Evolutionary conservation across 1,140 invertebrate species (phyloP), one percentile per base, ranked within the genome.

Genomic region (Apis cerana): DNA sequence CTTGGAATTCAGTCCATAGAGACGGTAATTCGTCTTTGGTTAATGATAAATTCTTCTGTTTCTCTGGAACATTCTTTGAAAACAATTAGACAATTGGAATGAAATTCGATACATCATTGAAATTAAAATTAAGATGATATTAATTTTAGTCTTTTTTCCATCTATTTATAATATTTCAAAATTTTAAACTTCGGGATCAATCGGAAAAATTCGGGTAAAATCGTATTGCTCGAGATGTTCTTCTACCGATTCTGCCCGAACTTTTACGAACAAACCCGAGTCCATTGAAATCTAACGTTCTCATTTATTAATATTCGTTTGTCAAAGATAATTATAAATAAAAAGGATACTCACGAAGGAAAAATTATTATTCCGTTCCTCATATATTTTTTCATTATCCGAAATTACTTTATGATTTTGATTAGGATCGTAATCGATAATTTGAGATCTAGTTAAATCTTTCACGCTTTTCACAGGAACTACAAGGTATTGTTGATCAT

Each of bases 11-110:
- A 15, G 50, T 17, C 70, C 70, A 65, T 8, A 75, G 21, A 11
- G 70, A 64, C 17, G 23, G 27, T 23, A 23, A 1, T 0, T 58
- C 43, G 1, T 81, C 33, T 48, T 43, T 27, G 2, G 13, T 19
- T 21, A 10, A 15, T 4, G 61, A 33, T 48, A 58, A 27, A 56
- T 81, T 65, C 0, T 11, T 58, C 9, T 12, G 12, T 1, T 21
- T 23, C 2, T 71, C 76, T 78, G 65, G n/a, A 64, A 80, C 48
- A 43, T 33, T 80, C 59, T 80, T 74, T 5, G 17, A 70, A 43
- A 64, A 10, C 0, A 54, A 2, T 19, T 48, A 0, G 9, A 15
- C 15, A 50, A n/a, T 50, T 69, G 1, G 10, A 23, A 69, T 1
- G 23, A 21, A 17, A 23, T 52, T 43, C 5, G 33, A 43, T 43